Conservation (phyloP, 2,888 invertebrate genomes). For the Tanytarsus gracilentus region DNA sequence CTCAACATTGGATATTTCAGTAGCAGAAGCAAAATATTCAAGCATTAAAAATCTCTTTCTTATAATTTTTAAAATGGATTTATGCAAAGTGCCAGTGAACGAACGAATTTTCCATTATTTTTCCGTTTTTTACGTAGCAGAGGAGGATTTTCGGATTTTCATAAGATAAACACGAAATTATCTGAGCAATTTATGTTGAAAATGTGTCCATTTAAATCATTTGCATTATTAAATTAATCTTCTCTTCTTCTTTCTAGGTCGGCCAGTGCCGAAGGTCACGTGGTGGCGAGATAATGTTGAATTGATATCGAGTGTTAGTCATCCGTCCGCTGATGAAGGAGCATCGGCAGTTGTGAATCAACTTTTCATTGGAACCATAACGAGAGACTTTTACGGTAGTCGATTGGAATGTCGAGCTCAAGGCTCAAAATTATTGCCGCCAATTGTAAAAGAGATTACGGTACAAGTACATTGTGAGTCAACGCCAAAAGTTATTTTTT, state of each 20-base stretch:
- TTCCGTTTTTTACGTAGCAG: too few relatives aligned
- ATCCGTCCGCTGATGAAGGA: conserved; percentile 52
- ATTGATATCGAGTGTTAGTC: conserved; percentile 58
- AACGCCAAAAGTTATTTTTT: neutral
- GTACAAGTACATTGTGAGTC: conserved; percentile 62
- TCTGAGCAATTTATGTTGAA: conserved; percentile 12
- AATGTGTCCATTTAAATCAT: neutral
- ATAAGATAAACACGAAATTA: conserved; percentile 27
- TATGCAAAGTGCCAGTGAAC: conserved; percentile 13
- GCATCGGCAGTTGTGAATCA: conserved; percentile 61
- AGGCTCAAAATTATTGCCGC: conserved; percentile 59
- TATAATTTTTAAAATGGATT: conserved; percentile 26
- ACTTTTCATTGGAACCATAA: conserved; percentile 61
- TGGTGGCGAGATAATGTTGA: conserved; percentile 74
- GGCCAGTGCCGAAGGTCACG: conserved; percentile 68
- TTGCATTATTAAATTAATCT: neutral
- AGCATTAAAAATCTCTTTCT: neutral
- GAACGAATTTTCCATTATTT: conserved; percentile 14
- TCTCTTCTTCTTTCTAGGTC: conserved; percentile 48
- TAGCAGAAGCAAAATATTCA: neutral
- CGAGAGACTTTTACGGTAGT: conserved; percentile 62
- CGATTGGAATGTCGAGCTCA: conserved; percentile 70
- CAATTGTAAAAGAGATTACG: conserved; percentile 62
- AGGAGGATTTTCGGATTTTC: conserved; percentile 25
- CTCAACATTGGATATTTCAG: too few relatives aligned